Conservation (phyloP, 2,888 invertebrate genomes). For the Pachydiplax longipennis region DNA sequence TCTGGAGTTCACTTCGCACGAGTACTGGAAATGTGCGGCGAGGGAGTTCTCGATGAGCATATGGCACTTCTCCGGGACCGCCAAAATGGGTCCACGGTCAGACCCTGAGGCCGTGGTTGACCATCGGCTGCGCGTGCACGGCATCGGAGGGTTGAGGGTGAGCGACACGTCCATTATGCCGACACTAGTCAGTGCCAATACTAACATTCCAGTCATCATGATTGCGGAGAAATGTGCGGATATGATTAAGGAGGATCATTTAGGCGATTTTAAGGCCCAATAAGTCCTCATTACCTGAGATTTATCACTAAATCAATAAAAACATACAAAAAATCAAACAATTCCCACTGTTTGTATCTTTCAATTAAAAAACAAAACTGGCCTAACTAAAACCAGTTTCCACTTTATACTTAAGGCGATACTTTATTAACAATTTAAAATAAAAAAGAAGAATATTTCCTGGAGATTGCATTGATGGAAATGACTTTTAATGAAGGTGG, state of each 20-base stretch:
- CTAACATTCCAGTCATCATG: constrained; percentile 65
- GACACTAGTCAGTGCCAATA: constrained; percentile 65
- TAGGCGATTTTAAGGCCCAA: background rate
- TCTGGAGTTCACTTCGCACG: constrained; percentile 57
- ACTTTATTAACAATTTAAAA: no score
- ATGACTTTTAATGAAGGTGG: no score
- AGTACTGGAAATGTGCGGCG: constrained; percentile 68
- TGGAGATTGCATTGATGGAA: no score
- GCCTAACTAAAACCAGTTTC: no score
- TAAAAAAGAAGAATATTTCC: no score
- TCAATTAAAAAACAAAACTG: no score
- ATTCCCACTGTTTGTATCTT: no score
- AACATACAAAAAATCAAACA: no score
- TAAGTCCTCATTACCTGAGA: no score
- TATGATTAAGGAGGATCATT: constrained; percentile 53
- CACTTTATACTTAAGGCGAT: no score
- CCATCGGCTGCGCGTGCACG: constrained; percentile 63
- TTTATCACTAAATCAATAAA: no score
- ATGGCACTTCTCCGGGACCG: constrained; percentile 75
- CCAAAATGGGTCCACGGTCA: constrained; percentile 68
- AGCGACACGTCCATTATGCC: constrained; percentile 66
- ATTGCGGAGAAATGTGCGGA: constrained; percentile 60
- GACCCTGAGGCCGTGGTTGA: constrained; percentile 65
- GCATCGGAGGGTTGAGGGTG: constrained; percentile 64
- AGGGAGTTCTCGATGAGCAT: constrained; percentile 64